phyloP scores from a whole-genome alignment of 2,888 invertebrate genomes.

The Diadegma fenestrale region DNA sequence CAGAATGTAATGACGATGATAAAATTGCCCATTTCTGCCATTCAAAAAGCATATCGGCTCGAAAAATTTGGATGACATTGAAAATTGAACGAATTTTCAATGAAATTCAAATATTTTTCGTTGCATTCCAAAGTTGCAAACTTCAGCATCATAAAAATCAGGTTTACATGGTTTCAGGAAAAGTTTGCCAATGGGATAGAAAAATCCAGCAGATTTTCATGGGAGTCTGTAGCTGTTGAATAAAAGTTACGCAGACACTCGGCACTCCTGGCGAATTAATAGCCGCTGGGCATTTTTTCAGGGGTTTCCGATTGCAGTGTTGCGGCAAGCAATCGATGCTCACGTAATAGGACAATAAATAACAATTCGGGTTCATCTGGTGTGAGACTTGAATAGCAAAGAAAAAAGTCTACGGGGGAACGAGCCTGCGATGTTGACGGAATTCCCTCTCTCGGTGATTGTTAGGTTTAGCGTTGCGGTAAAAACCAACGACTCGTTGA shows the following conservation, averaged over 20 bases:
- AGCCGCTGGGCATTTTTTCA: not conserved
- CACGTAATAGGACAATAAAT: conserved; percentile 46
- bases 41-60: no score
- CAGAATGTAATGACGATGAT: no score
- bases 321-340: conserved; percentile 38
- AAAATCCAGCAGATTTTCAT: not conserved
- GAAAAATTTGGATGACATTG: no score
- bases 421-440: conserved; percentile 26
- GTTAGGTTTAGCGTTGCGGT: conserved; percentile 31
- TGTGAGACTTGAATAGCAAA: conserved; percentile 16
- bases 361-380: conserved; percentile 48
- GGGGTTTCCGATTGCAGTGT: conserved; percentile 47
- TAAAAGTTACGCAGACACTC: conserved; percentile 1
- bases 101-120: no score
- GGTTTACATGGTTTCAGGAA: no score
- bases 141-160: no score
- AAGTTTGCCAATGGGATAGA: not conserved
- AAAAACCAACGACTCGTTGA: conserved; percentile 57
- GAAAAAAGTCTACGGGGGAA: conserved; percentile 35
- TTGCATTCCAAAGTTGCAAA: no score
- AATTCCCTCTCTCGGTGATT: conserved; percentile 5
- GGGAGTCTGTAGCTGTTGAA: not conserved
- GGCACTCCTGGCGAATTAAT: conserved; percentile 44
- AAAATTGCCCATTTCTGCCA: no score
- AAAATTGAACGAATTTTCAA: no score